A percentile compares a stretch with the other conserved stretches of the same genome.
Conservation (phyloP, 2,113 vertebrate species). For the Orientallactaga bullata region DNA sequence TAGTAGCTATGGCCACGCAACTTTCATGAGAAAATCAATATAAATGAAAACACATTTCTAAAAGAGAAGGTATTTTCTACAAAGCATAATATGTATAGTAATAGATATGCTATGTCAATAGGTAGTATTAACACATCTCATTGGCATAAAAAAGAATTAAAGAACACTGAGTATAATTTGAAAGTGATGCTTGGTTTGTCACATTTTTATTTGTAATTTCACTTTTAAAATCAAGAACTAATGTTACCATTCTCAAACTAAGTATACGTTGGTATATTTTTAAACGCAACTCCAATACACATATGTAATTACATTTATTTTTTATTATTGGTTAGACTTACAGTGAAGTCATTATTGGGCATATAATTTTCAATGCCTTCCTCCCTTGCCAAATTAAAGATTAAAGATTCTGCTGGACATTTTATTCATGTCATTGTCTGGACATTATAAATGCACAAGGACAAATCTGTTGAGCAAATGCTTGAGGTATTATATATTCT, state of each 20-base stretch:
- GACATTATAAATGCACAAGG: constrained; percentile 6
- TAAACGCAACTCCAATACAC: constrained; percentile 34
- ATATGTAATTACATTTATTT: neutral
- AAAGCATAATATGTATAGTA: neutral
- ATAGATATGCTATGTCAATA: neutral
- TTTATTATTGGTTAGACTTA: neutral
- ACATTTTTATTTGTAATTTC: constrained; percentile 32
- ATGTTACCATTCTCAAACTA: constrained; percentile 18
- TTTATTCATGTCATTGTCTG: neutral
- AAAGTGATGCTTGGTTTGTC: neutral
- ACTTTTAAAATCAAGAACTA: constrained; percentile 25
- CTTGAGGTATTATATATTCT: neutral
- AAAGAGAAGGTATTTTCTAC: constrained; percentile 47
- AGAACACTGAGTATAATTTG: neutral
- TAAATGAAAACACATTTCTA: constrained; percentile 35
- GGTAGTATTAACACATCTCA: neutral
- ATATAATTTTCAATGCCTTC: neutral
- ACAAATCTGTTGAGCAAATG: neutral
- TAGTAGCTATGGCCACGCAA: constrained; percentile 32
- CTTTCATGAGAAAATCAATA: constrained; percentile 34
- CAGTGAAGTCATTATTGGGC: neutral
- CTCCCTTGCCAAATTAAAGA: constrained; percentile 31
- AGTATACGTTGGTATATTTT: constrained; percentile 4
- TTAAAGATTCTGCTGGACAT: neutral
- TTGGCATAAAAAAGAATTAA: constrained; percentile 7